Percentiles rank a stretch among this genome's conserved stretches.
Conservation (phyloP, 2,888 invertebrate species). For the Dryobota labecula region DNA sequence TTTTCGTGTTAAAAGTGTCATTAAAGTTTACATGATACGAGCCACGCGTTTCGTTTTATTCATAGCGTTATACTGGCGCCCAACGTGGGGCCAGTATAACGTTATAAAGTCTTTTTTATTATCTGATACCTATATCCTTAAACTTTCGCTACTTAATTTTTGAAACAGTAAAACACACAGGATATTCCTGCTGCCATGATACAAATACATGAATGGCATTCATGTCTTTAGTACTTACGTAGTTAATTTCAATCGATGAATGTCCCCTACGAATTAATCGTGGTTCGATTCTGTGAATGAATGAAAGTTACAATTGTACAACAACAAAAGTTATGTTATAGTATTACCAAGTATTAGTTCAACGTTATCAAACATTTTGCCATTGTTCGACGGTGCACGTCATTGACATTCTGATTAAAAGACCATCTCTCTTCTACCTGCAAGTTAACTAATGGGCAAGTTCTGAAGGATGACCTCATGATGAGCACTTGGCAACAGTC, state of each 20-base stretch:
- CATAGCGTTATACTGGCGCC: too few species aligned
- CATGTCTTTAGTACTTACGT: neutral
- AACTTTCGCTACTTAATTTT: neutral
- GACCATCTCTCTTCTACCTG: neutral
- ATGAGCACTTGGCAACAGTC: neutral
- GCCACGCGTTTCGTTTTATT: too few species aligned
- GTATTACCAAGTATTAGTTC: constrained; percentile 10
- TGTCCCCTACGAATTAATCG: neutral
- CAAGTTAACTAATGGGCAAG: neutral
- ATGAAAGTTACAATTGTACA: constrained; percentile 34
- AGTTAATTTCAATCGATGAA: constrained; percentile 13
- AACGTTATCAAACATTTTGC: constrained; percentile 5
- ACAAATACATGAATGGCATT: neutral
- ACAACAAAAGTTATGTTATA: constrained; percentile 11
- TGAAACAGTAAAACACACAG: neutral
- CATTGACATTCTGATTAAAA: neutral
- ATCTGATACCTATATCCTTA: neutral
- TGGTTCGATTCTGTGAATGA: constrained; percentile 17
- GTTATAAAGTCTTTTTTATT: neutral
- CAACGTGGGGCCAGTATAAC: too few species aligned
- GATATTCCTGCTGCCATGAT: neutral
- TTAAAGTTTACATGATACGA: too few species aligned
- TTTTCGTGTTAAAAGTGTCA: too few species aligned
- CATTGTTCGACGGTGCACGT: constrained; percentile 15
- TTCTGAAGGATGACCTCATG: neutral